phyloP scores from a whole-genome alignment of 1,140 invertebrate genomes.

The Rhyacophila brunnea region DNA sequence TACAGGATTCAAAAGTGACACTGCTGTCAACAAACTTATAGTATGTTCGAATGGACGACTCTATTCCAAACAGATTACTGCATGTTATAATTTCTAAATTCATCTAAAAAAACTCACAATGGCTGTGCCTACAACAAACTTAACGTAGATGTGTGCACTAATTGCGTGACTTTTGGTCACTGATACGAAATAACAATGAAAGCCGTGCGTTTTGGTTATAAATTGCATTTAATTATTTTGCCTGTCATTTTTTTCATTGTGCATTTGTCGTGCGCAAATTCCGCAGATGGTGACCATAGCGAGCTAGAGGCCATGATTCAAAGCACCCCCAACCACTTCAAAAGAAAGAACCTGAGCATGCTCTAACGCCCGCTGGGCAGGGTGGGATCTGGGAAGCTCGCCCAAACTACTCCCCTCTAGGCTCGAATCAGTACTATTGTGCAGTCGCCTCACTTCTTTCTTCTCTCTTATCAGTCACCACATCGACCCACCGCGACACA shows the following conservation, averaged over 20 bases:
- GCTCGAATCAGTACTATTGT: constrained; percentile 48
- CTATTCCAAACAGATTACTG: no score
- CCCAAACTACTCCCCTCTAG: constrained; percentile 41
- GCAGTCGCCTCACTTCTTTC: constrained; percentile 47
- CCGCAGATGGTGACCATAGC: constrained; percentile 58
- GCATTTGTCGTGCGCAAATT: constrained; percentile 54
- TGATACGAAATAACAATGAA: no score
- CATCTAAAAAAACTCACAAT: no score
- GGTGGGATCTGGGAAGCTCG: constrained; percentile 33
- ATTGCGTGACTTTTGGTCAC: no score
- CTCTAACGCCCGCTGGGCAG: constrained; percentile 51
- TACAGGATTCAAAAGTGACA: no score
- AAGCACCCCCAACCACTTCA: constrained; percentile 59
- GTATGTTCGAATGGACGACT: no score
- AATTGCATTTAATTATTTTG: no score
- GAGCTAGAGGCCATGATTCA: constrained; percentile 58
- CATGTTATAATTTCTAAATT: no score
- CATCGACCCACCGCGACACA: not conserved
- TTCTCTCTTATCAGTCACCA: not conserved
- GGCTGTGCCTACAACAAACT: no score
- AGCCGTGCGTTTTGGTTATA: no score
- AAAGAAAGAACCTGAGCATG: constrained; percentile 59
- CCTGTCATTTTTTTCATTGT: constrained; percentile 2
- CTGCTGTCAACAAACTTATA: no score
- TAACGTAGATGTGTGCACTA: no score